These are phyloP conservation scores for Amiota minor DNA, from an alignment of 2,888 invertebrate genomes.

Conservation along the genomic window DNA sequence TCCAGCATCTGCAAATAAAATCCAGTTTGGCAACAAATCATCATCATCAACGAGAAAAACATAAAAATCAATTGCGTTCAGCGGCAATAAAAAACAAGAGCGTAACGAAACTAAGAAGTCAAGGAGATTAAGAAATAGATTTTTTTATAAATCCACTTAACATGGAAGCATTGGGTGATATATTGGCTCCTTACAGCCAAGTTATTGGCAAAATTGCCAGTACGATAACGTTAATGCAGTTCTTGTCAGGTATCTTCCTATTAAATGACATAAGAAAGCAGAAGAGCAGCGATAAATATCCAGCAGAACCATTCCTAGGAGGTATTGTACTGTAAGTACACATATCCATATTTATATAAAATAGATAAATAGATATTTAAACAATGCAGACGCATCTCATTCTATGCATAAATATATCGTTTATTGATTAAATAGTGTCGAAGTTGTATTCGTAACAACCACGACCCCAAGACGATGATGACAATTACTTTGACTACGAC, in stretches of 20 bases:
- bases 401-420: background rate
- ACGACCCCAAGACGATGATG: no score
- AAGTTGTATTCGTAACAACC: background rate
- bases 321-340: slow-evolving; percentile 84
- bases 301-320: slow-evolving; percentile 83
- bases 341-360: background rate
- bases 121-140: background rate
- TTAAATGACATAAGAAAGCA: slow-evolving; percentile 83
- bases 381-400: background rate
- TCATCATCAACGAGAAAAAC: background rate
- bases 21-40: background rate
- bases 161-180: slow-evolving; percentile 66
- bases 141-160: background rate
- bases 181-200: slow-evolving; percentile 66
- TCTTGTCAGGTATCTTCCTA: slow-evolving; percentile 85
- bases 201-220: slow-evolving; percentile 79
- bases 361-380: no score
- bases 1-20: background rate
- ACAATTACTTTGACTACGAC: no score
- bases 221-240: slow-evolving; percentile 85
- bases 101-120: background rate
- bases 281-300: slow-evolving; percentile 79
- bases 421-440: slow-evolving; percentile 10
- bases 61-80: slow-evolving; percentile 12
- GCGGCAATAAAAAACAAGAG: no score